Evolutionary conservation across 2,797 vertebrate species (phyloP), one percentile per base, ranked within the genome.

Genomic region (Atherinosoma microstoma): DNA sequence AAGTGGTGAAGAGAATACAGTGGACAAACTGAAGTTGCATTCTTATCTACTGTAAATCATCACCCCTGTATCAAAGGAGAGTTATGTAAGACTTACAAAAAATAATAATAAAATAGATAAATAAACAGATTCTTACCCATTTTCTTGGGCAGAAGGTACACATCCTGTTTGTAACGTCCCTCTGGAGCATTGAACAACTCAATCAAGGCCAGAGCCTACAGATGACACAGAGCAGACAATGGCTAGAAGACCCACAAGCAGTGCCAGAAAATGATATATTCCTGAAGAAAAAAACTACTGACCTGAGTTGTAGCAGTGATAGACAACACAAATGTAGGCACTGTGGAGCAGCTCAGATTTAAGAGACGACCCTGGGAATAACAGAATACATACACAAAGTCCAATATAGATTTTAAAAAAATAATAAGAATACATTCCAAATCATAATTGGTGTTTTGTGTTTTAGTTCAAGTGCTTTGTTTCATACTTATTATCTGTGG

Each of bases 301-400:
- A 97, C 97, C 96, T 99, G 98, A 66, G 98, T 99, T 27, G 98
- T 99, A 63, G 98, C 98, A 1, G 98, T 99, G 94, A 99, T 99
- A 81, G 98, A 99, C 80, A 99, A 94, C 27, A 99, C 98, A 79
- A 99, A 99, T 7, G 98, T 98, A 71, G 98, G 98, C 70, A 99
- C 98, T 0, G 98, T 99, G 87, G 98, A 99, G 89, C 98, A 99
- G 94, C 98, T 99, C 87, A 99, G 90, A 86, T 99, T 99, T 74
- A 99, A 94, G 40, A 99, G 96, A 40, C 98, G 97, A 34, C 98
- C 98, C 98, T 99, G 85, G 72, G 51, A 81, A 79, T 70, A 58
- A 75, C 20, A 64, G 18, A 77, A 27, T 0, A 16, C 16, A 32
- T 15, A 36, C 12, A 47, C 6, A 34, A 42, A 0, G 13, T 11